Evolutionary conservation across 2,113 vertebrate species (phyloP), one percentile per base, ranked within the genome.

Genomic region (Cynocephalus volans): DNA sequence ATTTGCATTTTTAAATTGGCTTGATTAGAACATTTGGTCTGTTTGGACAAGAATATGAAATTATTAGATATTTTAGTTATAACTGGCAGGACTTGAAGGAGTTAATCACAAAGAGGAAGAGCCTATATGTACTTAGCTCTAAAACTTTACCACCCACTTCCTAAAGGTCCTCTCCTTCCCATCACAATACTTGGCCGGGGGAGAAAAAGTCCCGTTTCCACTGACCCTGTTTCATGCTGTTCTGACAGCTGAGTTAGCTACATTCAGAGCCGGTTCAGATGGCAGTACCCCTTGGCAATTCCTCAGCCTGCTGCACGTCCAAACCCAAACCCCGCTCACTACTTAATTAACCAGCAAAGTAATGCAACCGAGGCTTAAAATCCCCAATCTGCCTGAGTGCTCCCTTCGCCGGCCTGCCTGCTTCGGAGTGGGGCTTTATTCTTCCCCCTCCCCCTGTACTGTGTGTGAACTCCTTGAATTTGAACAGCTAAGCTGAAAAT

Each of bases 91-190:
- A 93, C 97, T 45, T 23, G 98, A 99, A 99, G 97, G 98, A 98
- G 99, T 99, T 99, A 99, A 99, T 93, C 69, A 50, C 97, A 94
- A 97, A 98, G 97, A 98, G 98, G 98, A 99, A 99, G 98, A 98
- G 96, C 97, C 97, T 97, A 96, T 97, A 97, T 96, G 98, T 98
- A 98, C 98, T 98, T 98, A 98, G 95, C 93, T 98, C 98, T 98
- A 98, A 98, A 98, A 99, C 98, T 99, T 99, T 98, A 98, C 98
- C 98, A 98, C 98, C 98, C 98, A 98, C 98, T 99, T 98, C 98
- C 98, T 98, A 98, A 98, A 97, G 97, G 96, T 97, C 97, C 97
- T 98, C 97, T 98, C 98, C 98, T 98, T 98, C 98, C 95, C 88
- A 96, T 75, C 98, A 62, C 85, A 58, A 72, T 70, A 79, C 84